Evolutionary conservation across 92 coral and sea anemone species (phyloP), one percentile per base, ranked within the genome.

Genomic region (Heliopora coerulea): DNA sequence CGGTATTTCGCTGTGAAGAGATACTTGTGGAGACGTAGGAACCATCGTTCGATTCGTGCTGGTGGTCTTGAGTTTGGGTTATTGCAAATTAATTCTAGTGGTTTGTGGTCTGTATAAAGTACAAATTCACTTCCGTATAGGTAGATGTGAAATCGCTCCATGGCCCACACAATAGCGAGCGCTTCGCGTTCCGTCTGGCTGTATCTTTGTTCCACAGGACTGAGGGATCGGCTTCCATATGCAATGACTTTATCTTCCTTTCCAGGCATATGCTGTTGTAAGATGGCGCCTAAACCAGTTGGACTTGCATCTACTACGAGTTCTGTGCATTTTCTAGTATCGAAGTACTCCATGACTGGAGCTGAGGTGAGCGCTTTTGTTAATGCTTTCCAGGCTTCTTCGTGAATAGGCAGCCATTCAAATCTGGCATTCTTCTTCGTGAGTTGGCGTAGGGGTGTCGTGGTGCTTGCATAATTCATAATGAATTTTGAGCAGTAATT

Each of bases 361-460:
- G 58, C 58, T 50, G 58, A 23, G 58, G 58, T 50, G 6, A 50
- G 19, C 9, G 58, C 58, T 50, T 9, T 42, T 42, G 49, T 18
- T 42, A 42, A 42, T 18, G 58, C 17, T 50, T 50, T 50, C 58
- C 21, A 50, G 20, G 58, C 20, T 3, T 50, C 17, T 19, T 50
- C 58, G 19, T 50, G 58, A 5, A 19, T 23, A 3, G 58, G 58
- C 17, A 50, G 17, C 58, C 58, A 50, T 19, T 50, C 58, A 37
- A 37, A 37, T 37, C 42, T 37, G 42, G 42, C 42, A 37, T 64
- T 33, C 48, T 64, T 64, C 40, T 49, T 28, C n/a, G 75, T 68
- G 75, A 68, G 75, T 50, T 68, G 58, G 21, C 75, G 59, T 42
- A 68, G 33, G 31, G 75, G 75, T 25, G 50, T 35, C 13, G 75